These are phyloP conservation scores for Cirrhinus molitorella DNA, from an alignment of 2,797 vertebrate genomes.

Conservation along the genomic window DNA sequence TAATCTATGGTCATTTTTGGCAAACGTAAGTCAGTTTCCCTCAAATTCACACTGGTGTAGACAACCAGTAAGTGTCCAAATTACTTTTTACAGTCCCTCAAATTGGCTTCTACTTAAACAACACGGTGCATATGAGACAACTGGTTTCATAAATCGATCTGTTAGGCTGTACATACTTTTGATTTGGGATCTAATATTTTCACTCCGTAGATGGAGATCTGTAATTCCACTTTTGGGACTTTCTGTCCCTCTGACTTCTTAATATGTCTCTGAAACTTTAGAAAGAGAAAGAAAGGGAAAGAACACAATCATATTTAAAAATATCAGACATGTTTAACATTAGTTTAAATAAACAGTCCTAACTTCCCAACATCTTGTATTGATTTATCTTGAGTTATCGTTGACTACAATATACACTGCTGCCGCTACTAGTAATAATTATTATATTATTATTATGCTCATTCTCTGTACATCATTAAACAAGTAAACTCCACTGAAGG, in stretches of 20 bases:
- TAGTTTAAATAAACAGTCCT: neutral
- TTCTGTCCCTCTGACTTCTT: constrained; percentile 99
- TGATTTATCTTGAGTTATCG: too few relatives aligned
- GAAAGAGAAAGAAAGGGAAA: constrained; percentile 40
- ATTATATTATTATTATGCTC: too few relatives aligned
- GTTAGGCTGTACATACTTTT: constrained; percentile 82
- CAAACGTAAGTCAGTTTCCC: too few relatives aligned
- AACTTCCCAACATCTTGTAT: too few relatives aligned
- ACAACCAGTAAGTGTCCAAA: too few relatives aligned
- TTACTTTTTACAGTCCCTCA: neutral
- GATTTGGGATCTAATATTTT: constrained; percentile 97
- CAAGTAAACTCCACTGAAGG: neutral
- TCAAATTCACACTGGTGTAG: too few relatives aligned
- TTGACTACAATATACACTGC: too few relatives aligned
- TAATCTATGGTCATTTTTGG: too few relatives aligned
- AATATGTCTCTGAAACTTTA: constrained; percentile 96
- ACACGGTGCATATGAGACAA: neutral
- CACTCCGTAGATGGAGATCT: constrained; percentile 98
- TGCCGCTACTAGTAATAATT: too few relatives aligned
- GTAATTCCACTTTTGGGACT: constrained; percentile 94
- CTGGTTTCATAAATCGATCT: neutral
- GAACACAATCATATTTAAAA: neutral
- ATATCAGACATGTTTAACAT: neutral
- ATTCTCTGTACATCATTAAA: constrained; percentile 13
- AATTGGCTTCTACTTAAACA: neutral